Evolutionary conservation across 2,113 vertebrate genomes (phyloP).

Genomic region (Albula glossodonta): DNA sequence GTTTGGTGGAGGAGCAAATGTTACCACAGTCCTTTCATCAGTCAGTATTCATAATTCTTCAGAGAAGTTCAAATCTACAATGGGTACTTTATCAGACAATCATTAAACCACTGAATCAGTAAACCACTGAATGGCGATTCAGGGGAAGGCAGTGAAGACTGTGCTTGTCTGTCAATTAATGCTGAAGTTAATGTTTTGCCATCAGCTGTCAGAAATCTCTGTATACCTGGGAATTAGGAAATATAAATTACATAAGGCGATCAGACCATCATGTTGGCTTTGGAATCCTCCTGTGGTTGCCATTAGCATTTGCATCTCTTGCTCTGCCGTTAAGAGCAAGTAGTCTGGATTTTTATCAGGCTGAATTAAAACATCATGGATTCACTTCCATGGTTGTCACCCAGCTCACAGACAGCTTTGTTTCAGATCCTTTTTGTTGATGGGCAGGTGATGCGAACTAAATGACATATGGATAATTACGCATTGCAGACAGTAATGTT

Average conservation of each 20-base stretch:
- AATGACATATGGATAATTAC: neutral
- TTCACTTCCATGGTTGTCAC: too few species aligned
- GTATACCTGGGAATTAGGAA: neutral
- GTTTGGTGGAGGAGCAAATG: neutral
- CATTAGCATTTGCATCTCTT: too few species aligned
- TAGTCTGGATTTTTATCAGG: too few species aligned
- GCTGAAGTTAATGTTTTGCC: neutral
- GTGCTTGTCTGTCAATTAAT: neutral
- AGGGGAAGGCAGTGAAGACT: neutral
- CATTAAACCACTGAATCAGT: neutral
- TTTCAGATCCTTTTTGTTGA: neutral
- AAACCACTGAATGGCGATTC: neutral
- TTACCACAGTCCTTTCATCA: slow-evolving; percentile 4
- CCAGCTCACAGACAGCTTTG: neutral
- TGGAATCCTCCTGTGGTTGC: too few species aligned
- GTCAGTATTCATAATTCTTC: neutral
- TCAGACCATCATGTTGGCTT: too few species aligned
- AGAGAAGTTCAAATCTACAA: neutral
- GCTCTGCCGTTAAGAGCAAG: too few species aligned
- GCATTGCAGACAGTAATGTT: neutral
- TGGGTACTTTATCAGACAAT: neutral
- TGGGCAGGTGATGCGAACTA: neutral
- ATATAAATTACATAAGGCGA: too few species aligned
- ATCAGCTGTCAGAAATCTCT: neutral
- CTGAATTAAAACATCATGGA: too few species aligned